Conservation (phyloP, 1,140 invertebrate genomes). For the Grapholita molesta region DNA sequence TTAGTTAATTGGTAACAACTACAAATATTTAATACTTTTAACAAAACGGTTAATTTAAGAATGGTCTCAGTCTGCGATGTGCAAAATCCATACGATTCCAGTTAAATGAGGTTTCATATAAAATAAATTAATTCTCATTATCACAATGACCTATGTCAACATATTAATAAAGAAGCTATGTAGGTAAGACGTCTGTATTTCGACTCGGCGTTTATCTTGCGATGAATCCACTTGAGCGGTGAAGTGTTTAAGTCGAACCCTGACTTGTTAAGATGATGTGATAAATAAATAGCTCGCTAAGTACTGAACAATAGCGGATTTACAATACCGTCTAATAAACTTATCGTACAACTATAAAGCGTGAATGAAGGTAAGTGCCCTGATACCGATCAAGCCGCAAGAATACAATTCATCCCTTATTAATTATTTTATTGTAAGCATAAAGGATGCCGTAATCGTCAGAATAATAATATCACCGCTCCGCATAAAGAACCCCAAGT, state of each 20-base stretch:
- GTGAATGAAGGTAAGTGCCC: conserved; percentile 60
- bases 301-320: conserved; percentile 33
- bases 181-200: not conserved
- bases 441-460: conserved; percentile 76
- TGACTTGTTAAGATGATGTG: conserved; percentile 20
- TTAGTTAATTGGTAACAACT: not conserved
- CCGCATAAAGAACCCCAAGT: conserved; percentile 74
- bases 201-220: not conserved
- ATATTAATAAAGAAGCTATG: not conserved
- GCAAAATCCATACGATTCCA: not conserved
- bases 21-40: not conserved
- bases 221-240: not conserved
- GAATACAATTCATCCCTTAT: conserved; percentile 76
- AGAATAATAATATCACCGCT: conserved; percentile 77
- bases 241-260: not conserved
- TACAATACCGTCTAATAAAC: conserved; percentile 46
- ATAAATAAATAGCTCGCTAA: conserved; percentile 31
- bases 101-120: not conserved
- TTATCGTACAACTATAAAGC: conserved; percentile 54
- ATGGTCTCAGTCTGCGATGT: not conserved
- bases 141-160: conserved; percentile 1
- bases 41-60: not conserved
- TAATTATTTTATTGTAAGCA: conserved; percentile 78
- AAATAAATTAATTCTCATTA: conserved; percentile 1
- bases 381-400: conserved; percentile 69